Evolutionary conservation across 1,140 invertebrate genomes (phyloP).

Genomic region (Ruditapes philippinarum): DNA sequence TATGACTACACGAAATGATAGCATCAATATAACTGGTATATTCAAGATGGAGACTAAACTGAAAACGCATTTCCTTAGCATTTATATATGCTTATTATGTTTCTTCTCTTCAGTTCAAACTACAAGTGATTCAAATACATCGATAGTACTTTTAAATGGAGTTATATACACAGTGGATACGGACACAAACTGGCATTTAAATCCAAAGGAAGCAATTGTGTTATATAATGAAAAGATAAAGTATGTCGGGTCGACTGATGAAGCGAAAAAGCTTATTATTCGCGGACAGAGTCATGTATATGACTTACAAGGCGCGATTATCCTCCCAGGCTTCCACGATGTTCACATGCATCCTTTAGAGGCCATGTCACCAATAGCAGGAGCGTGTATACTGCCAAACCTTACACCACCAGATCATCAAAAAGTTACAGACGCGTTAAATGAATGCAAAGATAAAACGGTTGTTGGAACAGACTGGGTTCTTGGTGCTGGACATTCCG

Average conservation of each 20-base stretch:
- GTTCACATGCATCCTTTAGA: constrained; percentile 70
- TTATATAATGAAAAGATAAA: constrained; percentile 12
- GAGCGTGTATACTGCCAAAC: constrained; percentile 23
- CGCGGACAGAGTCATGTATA: neutral
- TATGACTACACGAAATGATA: too few species aligned
- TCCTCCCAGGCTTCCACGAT: constrained; percentile 68
- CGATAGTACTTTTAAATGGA: neutral
- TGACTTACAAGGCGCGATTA: constrained; percentile 41
- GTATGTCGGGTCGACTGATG: constrained; percentile 11
- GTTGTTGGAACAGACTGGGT: constrained; percentile 67
- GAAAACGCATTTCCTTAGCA: too few species aligned
- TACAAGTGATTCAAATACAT: neutral
- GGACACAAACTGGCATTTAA: neutral
- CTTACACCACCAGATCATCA: constrained; percentile 17
- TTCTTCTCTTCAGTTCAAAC: too few species aligned
- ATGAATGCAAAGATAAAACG: constrained; percentile 28
- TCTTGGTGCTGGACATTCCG: constrained; percentile 63
- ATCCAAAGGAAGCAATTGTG: constrained; percentile 39
- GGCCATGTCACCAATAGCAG: constrained; percentile 50
- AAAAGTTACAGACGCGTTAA: neutral
- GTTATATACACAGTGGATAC: constrained; percentile 46
- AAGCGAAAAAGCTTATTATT: neutral
- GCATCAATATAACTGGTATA: too few species aligned
- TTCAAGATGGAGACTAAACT: too few species aligned
- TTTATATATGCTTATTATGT: too few species aligned